These are phyloP conservation scores for Sthenelais limicola DNA, from an alignment of 2,888 invertebrate species.

Conservation along the genomic window DNA sequence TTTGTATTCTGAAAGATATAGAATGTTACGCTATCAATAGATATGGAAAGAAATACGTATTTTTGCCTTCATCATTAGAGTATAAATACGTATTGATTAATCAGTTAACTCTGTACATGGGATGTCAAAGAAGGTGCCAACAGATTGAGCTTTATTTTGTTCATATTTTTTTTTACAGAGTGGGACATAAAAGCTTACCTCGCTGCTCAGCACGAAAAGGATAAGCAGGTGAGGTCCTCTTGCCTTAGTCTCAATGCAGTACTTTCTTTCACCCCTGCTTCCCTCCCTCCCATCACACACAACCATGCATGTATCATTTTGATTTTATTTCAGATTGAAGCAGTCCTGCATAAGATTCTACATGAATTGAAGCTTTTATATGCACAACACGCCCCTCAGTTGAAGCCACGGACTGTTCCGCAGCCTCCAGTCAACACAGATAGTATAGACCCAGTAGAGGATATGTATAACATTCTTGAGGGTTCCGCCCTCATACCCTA, in stretches of 20 bases:
- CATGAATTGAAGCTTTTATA: slow-evolving; percentile 59
- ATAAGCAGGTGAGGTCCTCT: slow-evolving; percentile 63
- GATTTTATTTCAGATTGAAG: slow-evolving; percentile 62
- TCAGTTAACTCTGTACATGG: too few relatives aligned
- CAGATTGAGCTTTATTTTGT: too few relatives aligned
- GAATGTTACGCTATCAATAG: too few relatives aligned
- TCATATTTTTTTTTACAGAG: slow-evolving; percentile 56
- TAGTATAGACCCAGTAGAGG: slow-evolving; percentile 59
- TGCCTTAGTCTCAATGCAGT: too few relatives aligned
- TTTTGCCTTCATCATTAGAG: too few relatives aligned
- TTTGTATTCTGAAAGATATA: too few relatives aligned
- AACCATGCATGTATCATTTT: too few relatives aligned
- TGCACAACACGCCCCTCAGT: slow-evolving; percentile 58
- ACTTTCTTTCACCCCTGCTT: too few relatives aligned
- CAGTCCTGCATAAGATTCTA: slow-evolving; percentile 60
- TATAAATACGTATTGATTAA: too few relatives aligned
- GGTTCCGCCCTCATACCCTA: slow-evolving; percentile 67
- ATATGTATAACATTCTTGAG: slow-evolving; percentile 64
- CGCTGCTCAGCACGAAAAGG: slow-evolving; percentile 69
- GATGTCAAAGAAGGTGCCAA: too few relatives aligned
- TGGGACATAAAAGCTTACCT: slow-evolving; percentile 70
- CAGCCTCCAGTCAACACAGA: slow-evolving; percentile 43
- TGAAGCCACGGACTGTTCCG: slow-evolving; percentile 51
- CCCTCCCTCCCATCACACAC: too few relatives aligned
- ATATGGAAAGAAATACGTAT: too few relatives aligned